phyloP scores from a whole-genome alignment of 2,113 vertebrate species.

The Centropristis striata region DNA sequence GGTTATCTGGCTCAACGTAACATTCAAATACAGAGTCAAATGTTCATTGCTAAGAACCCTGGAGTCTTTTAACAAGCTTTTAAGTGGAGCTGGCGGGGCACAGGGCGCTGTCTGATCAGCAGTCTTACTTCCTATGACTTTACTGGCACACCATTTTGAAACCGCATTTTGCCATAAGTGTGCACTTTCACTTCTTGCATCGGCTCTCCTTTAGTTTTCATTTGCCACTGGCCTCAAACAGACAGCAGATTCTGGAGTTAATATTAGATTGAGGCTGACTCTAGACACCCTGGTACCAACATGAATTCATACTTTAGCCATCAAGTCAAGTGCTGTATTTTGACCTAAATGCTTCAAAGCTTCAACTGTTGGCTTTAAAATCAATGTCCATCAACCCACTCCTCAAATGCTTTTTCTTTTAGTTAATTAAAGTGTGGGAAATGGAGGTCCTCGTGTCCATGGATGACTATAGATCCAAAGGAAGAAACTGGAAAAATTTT shows the following conservation, averaged over 20 bases:
- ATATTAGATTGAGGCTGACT: background rate
- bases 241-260: background rate
- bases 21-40: background rate
- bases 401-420: too few relatives aligned
- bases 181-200: conserved; percentile 76
- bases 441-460: too few relatives aligned
- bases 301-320: background rate
- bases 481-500: too few relatives aligned
- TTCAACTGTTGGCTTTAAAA: too few relatives aligned
- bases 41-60: background rate
- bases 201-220: conserved; percentile 30
- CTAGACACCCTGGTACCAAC: background rate
- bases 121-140: conserved; percentile 68
- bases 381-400: too few relatives aligned
- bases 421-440: too few relatives aligned
- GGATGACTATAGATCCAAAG: too few relatives aligned
- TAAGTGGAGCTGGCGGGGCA: background rate
- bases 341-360: background rate
- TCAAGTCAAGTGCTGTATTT: background rate
- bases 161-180: conserved; percentile 37
- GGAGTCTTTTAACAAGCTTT: conserved; percentile 6
- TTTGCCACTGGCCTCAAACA: conserved; percentile 4
- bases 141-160: conserved; percentile 65
- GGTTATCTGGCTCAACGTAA: background rate
- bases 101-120: conserved; percentile 39